Base-by-base conservation (phyloP, 2,888 invertebrate genomes). In the Drosophila neotestacea region DNA sequence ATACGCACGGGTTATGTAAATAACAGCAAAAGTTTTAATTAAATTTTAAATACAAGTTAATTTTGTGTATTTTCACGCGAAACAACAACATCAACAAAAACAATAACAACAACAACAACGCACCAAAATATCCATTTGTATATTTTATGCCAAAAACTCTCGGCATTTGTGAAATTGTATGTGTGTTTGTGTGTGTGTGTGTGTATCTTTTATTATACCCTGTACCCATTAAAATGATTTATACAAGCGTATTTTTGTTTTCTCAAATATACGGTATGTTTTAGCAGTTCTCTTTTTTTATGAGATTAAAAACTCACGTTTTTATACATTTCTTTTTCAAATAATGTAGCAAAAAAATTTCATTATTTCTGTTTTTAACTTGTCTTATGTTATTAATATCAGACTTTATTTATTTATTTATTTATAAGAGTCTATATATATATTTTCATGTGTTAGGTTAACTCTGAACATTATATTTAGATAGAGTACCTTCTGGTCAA, bases 11-110 rank as follows among this genome's bases (percentile, higher is more conserved):
- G 39, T 73, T 69, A 77, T 84, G 82, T 84, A 85, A 84, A 85
- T 75, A 88, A 84, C 59, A 77, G 87, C 68, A 85, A 81, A 85
- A 85, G 79, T 85, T 85, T 85, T 85, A 85, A 85, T 85, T 85
- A 85, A 85, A 85, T 88, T 85, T 88, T 86, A 85, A 85, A 88
- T 84, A 86, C 88, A 85, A 88, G 85, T 86, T 85, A 85, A 85
- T 85, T 85, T 77, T 83, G 88, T 80, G 84, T 86, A 83, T 73
- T 88, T 83, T 80, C 74, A 73, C 77, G 69, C 84, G 63, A 80
- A 65, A 56, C 44, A 61, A 64, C 58, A 68, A 56, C 68, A 69
- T n/a, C 46, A 60, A 51, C 55, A 67, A 38, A 36, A 52, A 39
- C 55, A 66, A 38, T 38, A 61, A 66, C 28, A 42, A 44, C 10